These are phyloP conservation scores for Melanotaenia parkinsoni DNA, from an alignment of 2,797 vertebrate genomes.

Conservation along the genomic window DNA sequence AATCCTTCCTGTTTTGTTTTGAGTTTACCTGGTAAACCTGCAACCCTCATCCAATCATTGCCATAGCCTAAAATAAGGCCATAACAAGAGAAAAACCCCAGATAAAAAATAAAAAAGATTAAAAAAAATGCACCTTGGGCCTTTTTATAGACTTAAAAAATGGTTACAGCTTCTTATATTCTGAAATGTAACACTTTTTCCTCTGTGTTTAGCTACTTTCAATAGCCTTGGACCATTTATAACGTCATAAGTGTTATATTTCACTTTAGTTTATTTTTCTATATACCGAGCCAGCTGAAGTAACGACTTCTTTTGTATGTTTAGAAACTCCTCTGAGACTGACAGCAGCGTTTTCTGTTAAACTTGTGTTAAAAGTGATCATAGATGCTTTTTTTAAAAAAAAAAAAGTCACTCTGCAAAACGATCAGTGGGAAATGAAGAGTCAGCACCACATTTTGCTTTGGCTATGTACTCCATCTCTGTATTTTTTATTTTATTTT, in stretches of 20 bases:
- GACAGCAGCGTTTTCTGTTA: conserved; percentile 67
- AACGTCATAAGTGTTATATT: conserved; percentile 92
- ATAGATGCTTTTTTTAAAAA: conserved; percentile 55
- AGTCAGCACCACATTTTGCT: conserved; percentile 87
- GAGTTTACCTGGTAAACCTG: conserved; percentile 68
- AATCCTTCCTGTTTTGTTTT: conserved; percentile 58
- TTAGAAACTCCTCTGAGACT: conserved; percentile 79
- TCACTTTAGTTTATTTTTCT: conserved; percentile 91
- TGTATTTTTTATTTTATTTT: conserved; percentile 98
- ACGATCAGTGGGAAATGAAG: conserved; percentile 86
- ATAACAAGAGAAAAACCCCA: conserved; percentile 72
- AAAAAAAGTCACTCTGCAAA: conserved; percentile 80
- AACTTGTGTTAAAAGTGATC: conserved; percentile 39
- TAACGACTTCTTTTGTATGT: conserved; percentile 91
- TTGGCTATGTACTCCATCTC: conserved; percentile 95
- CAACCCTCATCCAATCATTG: conserved; percentile 79
- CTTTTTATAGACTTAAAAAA: conserved; percentile 74
- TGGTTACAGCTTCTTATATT: conserved; percentile 77
- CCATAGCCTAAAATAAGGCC: conserved; percentile 82
- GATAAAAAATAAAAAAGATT: conserved; percentile 62
- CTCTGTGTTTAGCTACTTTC: conserved; percentile 87
- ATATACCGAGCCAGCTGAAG: conserved; percentile 92
- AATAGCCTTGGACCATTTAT: conserved; percentile 91
- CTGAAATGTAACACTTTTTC: conserved; percentile 86
- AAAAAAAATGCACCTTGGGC: conserved; percentile 89